Evolutionary conservation across 1,140 invertebrate species (phyloP).

Genomic region (Drosophila ananassae): DNA sequence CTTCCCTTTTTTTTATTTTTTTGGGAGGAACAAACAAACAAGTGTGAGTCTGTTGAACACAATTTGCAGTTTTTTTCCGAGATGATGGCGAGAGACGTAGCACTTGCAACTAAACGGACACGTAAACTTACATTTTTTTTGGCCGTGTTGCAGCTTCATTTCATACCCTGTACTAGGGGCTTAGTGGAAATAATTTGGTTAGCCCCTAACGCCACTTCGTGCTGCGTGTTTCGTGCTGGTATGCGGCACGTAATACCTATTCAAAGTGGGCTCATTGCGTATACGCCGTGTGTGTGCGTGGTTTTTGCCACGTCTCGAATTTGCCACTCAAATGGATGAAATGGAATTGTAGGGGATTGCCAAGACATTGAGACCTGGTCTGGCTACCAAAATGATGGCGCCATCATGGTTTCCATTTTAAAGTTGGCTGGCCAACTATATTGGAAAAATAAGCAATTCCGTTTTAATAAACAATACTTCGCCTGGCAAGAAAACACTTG

Average conservation of each 20-base stretch:
- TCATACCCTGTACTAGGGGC: conserved; percentile 13
- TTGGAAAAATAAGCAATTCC: conserved; percentile 64
- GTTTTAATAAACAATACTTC: conserved; percentile 66
- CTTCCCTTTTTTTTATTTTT: background rate
- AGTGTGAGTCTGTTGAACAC: background rate
- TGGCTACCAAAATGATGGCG: conserved; percentile 2
- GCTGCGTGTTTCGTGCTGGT: conserved; percentile 33
- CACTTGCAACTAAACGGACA: conserved; percentile 4
- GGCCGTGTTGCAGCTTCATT: conserved; percentile 9
- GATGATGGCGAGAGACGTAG: conserved; percentile 1
- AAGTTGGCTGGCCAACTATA: conserved; percentile 9
- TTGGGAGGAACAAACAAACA: background rate
- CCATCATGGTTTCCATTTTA: conserved; percentile 12
- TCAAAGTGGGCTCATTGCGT: conserved; percentile 23
- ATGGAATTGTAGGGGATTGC: background rate
- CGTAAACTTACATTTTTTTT: background rate
- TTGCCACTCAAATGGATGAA: conserved; percentile 18
- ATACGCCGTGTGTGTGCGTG: conserved; percentile 16
- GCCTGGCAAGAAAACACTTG: conserved; percentile 21
- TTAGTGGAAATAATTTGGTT: conserved; percentile 67
- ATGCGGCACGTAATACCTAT: conserved; percentile 37
- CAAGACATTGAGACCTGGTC: conserved; percentile 1
- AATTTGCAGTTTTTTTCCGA: conserved; percentile 6
- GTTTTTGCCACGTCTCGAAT: conserved; percentile 26
- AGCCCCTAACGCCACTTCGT: conserved; percentile 28